phyloP scores from a whole-genome alignment of 2,113 vertebrate species.

The Diphyllodes magnificus region DNA sequence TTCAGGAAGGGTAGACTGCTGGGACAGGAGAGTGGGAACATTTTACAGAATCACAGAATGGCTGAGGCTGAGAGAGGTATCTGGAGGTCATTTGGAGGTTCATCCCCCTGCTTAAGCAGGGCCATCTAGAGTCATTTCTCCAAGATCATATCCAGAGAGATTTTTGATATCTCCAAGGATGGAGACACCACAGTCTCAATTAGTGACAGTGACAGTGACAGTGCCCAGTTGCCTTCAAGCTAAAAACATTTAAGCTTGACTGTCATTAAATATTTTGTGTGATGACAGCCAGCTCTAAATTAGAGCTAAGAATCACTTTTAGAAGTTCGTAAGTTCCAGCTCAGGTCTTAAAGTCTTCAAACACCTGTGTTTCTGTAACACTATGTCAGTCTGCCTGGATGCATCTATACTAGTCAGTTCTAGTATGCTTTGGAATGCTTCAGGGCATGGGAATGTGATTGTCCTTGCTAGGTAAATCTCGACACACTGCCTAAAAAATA shows the following conservation, averaged over 20 bases:
- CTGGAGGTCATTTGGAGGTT: not conserved
- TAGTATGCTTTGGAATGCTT: not conserved
- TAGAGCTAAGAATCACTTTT: not conserved
- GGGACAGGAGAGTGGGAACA: not conserved
- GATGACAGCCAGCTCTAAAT: not conserved
- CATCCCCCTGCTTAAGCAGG: not conserved
- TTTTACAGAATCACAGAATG: not conserved
- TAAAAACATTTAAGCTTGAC: not conserved
- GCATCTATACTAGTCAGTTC: not conserved
- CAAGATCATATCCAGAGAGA: not conserved
- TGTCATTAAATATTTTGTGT: not conserved
- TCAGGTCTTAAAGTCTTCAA: not conserved
- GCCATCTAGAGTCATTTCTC: not conserved
- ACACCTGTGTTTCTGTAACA: not conserved
- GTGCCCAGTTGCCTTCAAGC: not conserved
- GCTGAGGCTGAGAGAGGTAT: not conserved
- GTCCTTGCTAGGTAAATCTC: not conserved
- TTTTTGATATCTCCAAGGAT: not conserved
- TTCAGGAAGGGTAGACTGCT: not conserved
- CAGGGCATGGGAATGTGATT: not conserved
- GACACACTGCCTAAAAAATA: not conserved
- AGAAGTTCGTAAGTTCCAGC: not conserved
- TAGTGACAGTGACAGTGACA: not conserved
- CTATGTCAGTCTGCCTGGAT: not conserved
- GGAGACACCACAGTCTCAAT: not conserved